Evolutionary conservation across 2,888 invertebrate genomes (phyloP).

Genomic region (Camptogramma bilineatum): DNA sequence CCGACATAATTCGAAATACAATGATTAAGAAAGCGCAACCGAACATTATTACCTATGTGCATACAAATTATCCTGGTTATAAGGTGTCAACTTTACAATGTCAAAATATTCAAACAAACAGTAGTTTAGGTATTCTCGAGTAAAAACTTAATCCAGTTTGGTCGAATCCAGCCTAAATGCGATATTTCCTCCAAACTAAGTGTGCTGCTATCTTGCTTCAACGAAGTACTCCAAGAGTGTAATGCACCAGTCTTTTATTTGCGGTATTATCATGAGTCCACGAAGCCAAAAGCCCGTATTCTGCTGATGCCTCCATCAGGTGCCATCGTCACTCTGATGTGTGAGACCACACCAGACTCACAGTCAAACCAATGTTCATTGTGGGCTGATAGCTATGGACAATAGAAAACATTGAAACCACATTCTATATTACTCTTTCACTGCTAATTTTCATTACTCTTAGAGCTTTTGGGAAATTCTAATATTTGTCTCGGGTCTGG

Average conservation of each 20-base stretch:
- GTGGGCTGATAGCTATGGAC: constrained; percentile 81
- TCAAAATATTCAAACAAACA: too few species aligned
- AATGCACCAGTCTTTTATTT: not conserved
- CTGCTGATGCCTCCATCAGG: constrained; percentile 88
- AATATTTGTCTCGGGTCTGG: too few species aligned
- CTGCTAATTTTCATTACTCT: too few species aligned
- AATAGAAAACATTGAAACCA: not conserved
- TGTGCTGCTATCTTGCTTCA: not conserved
- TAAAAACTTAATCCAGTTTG: too few species aligned
- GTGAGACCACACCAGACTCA: constrained; percentile 71
- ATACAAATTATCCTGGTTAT: too few species aligned
- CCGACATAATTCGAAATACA: too few species aligned
- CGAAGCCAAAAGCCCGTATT: constrained; percentile 77
- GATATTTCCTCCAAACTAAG: not conserved
- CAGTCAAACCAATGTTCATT: constrained; percentile 79
- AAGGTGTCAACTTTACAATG: too few species aligned
- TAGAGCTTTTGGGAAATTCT: too few species aligned
- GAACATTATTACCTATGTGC: too few species aligned
- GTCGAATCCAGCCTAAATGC: too few species aligned
- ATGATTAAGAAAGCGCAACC: too few species aligned
- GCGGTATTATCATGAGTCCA: constrained; percentile 35
- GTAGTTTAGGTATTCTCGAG: too few species aligned
- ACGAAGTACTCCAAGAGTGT: not conserved
- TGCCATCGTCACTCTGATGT: constrained; percentile 85
- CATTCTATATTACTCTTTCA: not conserved